Evolutionary conservation across 2,797 vertebrate genomes (phyloP).

Genomic region (Vireo griseus): DNA sequence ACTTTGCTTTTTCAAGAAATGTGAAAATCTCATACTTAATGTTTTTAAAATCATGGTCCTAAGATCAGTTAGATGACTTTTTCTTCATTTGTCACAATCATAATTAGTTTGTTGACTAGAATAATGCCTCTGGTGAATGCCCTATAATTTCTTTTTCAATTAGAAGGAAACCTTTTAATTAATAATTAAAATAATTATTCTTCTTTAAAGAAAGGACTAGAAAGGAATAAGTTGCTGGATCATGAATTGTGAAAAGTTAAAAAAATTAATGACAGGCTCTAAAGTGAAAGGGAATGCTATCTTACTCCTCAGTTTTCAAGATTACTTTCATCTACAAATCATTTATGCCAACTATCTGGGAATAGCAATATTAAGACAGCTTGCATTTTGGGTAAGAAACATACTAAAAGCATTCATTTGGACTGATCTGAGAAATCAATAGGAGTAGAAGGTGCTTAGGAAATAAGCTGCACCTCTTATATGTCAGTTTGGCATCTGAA

Average conservation of each 20-base stretch:
- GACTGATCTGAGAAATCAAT: background rate
- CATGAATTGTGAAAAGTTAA: background rate
- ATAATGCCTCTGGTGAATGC: conserved; percentile 1
- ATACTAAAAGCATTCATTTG: background rate
- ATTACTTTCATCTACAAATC: background rate
- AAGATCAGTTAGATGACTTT: background rate
- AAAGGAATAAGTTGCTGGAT: background rate
- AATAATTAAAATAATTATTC: conserved; percentile 52
- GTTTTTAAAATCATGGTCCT: background rate
- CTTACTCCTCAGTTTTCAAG: background rate
- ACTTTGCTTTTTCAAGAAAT: background rate
- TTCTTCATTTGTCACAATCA: conserved; percentile 11
- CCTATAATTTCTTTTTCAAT: conserved; percentile 58
- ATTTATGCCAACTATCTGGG: background rate
- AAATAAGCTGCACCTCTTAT: background rate
- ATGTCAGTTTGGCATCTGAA: background rate
- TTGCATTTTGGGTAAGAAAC: background rate
- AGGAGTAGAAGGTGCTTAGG: background rate
- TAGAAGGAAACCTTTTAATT: conserved; percentile 39
- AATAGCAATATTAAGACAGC: background rate
- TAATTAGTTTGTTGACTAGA: conserved; percentile 63
- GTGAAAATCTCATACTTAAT: background rate
- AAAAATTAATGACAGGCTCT: background rate
- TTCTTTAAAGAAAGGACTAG: conserved; percentile 34
- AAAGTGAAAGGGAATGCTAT: background rate